phyloP scores from a whole-genome alignment of 2,113 vertebrate genomes.

The Petaurus breviceps region DNA sequence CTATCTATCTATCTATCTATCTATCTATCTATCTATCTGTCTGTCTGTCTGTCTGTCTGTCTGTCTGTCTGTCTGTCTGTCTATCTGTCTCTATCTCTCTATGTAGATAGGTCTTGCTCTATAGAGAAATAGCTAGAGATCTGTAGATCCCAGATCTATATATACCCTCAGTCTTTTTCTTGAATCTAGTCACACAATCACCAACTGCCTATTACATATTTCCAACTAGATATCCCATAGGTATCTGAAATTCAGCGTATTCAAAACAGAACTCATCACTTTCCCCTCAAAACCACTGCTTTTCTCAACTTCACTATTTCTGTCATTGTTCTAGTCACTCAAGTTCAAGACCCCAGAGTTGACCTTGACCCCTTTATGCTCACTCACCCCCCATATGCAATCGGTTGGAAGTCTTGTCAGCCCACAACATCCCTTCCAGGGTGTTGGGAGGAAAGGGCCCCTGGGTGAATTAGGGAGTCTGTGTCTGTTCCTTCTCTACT shows the following conservation, averaged over 20 bases:
- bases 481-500: too few relatives aligned
- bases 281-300: background rate
- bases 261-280: background rate
- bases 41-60: too few relatives aligned
- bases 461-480: too few relatives aligned
- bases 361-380: background rate
- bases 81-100: too few relatives aligned
- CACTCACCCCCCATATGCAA: background rate
- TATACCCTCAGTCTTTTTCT: background rate
- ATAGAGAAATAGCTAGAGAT: too few relatives aligned
- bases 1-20: too few relatives aligned
- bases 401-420: too few relatives aligned
- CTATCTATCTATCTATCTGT: background rate
- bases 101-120: too few relatives aligned
- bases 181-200: background rate
- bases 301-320: background rate
- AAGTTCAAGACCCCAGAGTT: background rate
- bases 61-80: too few relatives aligned
- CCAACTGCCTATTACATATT: background rate
- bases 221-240: background rate
- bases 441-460: too few relatives aligned
- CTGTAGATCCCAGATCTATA: background rate
- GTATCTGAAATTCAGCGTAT: background rate
- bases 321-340: background rate
- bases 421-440: too few relatives aligned